Evolutionary conservation across 2,797 vertebrate species (phyloP).

Genomic region (Sebastolobus altivelis): DNA sequence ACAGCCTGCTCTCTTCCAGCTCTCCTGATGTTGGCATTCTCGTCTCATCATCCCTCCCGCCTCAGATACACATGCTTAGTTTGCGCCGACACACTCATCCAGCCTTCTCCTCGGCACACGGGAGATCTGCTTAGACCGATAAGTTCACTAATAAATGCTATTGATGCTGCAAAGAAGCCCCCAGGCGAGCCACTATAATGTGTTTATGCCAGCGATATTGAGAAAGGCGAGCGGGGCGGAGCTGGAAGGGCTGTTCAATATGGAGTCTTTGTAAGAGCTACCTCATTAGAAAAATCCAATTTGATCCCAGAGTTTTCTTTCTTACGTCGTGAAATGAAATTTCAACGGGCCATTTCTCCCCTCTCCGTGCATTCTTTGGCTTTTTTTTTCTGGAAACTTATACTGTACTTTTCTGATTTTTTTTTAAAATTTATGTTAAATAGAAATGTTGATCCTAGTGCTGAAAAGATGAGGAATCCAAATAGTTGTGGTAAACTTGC

Average conservation of each 20-base stretch:
- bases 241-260: constrained; percentile 48
- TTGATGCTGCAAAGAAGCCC: constrained; percentile 57
- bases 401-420: constrained; percentile 1
- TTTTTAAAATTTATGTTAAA: constrained; percentile 39
- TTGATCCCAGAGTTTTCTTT: constrained; percentile 70
- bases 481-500: constrained; percentile 30
- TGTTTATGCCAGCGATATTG: constrained; percentile 54
- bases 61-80: constrained; percentile 51
- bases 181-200: constrained; percentile 49
- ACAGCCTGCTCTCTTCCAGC: constrained; percentile 36
- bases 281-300: constrained; percentile 80
- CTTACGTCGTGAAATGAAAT: constrained; percentile 71
- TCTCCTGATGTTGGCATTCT: constrained; percentile 63
- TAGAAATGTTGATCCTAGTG: constrained; percentile 55
- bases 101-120: constrained; percentile 37
- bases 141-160: constrained; percentile 77
- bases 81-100: constrained; percentile 51
- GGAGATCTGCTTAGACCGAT: constrained; percentile 66
- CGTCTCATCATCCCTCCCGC: constrained; percentile 44
- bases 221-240: constrained; percentile 35
- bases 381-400: constrained; percentile 34
- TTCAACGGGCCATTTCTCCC: constrained; percentile 48
- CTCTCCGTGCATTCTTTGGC: constrained; percentile 41
- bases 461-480: constrained; percentile 38
- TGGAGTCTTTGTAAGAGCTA: constrained; percentile 53